Conservation (phyloP, 2,113 vertebrate species). For the human region GRCh38 chr16:22014501-22015000, state of each 20-base stretch:
- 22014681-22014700: background rate
- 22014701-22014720: background rate
- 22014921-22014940: conserved; percentile 36
- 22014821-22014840: background rate
- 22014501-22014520: background rate
- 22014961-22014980: background rate
- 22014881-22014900: conserved; percentile 30
- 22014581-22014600: background rate
- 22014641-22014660: background rate
- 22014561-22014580: background rate
- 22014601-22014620: conserved; percentile 41
- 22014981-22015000: background rate
- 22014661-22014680: background rate
- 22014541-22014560: background rate
- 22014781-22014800: background rate
- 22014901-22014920: background rate
- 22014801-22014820: background rate
- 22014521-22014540: background rate
- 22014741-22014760: background rate
- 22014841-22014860: conserved; percentile 18
- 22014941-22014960: background rate
- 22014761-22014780: background rate
- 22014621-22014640: background rate
- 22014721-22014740: background rate
- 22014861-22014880: background rate